These are phyloP conservation scores for Hydraecia micacea DNA, from an alignment of 2,888 invertebrate species.

Conservation along the genomic window DNA sequence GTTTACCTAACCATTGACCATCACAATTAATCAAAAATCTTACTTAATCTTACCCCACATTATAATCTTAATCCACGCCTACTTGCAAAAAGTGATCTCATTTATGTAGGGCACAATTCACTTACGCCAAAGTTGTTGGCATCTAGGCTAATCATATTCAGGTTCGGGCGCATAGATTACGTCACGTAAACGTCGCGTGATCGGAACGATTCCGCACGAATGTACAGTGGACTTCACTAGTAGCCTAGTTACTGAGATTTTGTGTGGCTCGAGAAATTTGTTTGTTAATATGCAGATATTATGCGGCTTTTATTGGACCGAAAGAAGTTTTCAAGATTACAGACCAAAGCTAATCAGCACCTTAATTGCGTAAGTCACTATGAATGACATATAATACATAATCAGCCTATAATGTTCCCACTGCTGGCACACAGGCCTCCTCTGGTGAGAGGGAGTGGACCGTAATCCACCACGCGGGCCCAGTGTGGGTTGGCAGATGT, in stretches of 20 bases:
- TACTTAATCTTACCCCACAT: constrained; percentile 17
- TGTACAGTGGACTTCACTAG: constrained; percentile 30
- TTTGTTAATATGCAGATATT: neutral
- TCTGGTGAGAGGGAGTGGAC: too few species aligned
- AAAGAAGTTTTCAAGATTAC: neutral
- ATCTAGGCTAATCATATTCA: constrained; percentile 79
- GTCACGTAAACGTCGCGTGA: constrained; percentile 75
- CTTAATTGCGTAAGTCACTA: neutral
- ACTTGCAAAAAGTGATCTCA: constrained; percentile 37
- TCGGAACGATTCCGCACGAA: constrained; percentile 64
- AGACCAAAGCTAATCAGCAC: neutral
- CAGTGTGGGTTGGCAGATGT: too few species aligned
- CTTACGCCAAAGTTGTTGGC: constrained; percentile 53
- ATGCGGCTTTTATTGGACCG: neutral
- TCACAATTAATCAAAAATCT: constrained; percentile 10
- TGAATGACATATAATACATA: too few species aligned
- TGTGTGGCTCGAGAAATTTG: constrained; percentile 16
- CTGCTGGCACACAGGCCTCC: too few species aligned
- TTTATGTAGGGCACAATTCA: constrained; percentile 50
- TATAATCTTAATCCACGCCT: constrained; percentile 29
- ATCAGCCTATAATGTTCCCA: too few species aligned
- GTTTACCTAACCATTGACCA: constrained; percentile 1
- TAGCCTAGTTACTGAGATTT: constrained; percentile 51
- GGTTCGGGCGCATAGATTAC: constrained; percentile 74
- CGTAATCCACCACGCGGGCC: too few species aligned